A percentile compares a stretch with the other conserved stretches of the same genome.
phyloP scores from a whole-genome alignment of 2,797 vertebrate species.

The Acestrorhynchus altus region DNA sequence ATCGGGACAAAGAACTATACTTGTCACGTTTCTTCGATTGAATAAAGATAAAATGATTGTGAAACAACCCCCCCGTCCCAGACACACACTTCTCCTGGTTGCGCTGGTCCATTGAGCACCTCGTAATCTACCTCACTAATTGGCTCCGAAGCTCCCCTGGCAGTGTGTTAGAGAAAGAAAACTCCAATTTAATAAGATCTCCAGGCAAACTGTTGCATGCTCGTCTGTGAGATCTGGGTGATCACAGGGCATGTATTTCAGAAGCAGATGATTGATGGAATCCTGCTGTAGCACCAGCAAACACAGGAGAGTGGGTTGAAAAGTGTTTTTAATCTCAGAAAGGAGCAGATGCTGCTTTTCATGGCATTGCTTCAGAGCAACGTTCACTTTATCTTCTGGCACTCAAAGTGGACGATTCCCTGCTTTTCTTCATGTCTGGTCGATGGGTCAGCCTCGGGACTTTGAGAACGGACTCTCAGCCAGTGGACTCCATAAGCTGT shows the following conservation, averaged over 20 bases:
- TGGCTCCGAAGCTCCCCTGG: slow-evolving; percentile 14
- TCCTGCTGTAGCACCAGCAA: neutral
- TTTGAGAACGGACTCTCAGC: slow-evolving; percentile 1
- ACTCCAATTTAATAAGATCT: slow-evolving; percentile 31
- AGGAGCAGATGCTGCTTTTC: neutral
- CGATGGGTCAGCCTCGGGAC: neutral
- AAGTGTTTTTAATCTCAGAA: neutral
- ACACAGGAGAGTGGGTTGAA: neutral
- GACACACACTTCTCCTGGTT: neutral
- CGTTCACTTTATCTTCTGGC: neutral
- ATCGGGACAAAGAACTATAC: neutral
- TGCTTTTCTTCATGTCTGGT: neutral
- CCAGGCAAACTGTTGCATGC: slow-evolving; percentile 11
- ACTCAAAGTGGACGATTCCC: neutral
- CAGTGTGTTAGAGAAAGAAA: neutral
- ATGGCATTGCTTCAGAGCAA: neutral
- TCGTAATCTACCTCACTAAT: slow-evolving; percentile 28
- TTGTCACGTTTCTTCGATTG: neutral
- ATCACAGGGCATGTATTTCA: slow-evolving; percentile 15
- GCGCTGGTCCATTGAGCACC: slow-evolving; percentile 13
- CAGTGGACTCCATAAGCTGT: neutral
- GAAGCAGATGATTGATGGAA: neutral
- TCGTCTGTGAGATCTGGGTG: slow-evolving; percentile 12
- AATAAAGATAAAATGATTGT: neutral
- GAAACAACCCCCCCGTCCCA: neutral